These are phyloP conservation scores for Sylvietta virens DNA, from an alignment of 2,113 vertebrate species.

Conservation along the genomic window DNA sequence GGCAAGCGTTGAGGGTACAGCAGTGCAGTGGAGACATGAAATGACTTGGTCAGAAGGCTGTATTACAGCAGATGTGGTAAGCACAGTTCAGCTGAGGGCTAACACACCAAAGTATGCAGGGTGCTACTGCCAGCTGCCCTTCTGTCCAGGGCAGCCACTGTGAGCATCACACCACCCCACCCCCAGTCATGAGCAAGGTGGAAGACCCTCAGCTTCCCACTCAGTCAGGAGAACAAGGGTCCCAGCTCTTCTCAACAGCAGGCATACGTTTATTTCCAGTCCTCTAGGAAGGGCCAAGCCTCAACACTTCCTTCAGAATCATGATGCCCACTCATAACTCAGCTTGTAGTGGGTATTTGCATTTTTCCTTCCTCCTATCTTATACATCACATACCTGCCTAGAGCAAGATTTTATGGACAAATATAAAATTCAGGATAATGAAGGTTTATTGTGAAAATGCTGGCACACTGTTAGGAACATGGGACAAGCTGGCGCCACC, in stretches of 20 bases:
- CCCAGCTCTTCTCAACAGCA: background rate
- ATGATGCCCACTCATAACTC: background rate
- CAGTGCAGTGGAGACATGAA: background rate
- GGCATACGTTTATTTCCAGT: background rate
- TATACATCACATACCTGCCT: background rate
- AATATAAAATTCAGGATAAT: conserved; percentile 62
- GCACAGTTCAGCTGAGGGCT: background rate
- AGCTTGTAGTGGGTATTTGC: background rate
- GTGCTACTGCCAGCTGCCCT: background rate
- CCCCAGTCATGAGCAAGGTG: background rate
- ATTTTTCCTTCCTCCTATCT: background rate
- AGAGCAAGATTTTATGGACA: conserved; percentile 55
- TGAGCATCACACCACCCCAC: background rate
- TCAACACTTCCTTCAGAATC: background rate
- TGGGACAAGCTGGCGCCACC: conserved; percentile 57
- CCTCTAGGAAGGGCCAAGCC: background rate
- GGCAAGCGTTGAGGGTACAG: background rate
- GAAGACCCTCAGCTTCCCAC: background rate
- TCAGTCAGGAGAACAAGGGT: background rate
- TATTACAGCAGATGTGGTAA: background rate
- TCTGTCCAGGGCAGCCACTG: background rate
- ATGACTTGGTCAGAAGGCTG: background rate
- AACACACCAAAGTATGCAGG: background rate
- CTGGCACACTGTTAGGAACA: conserved; percentile 19
- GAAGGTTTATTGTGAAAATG: conserved; percentile 51